Base-by-base conservation (phyloP, 2,888 invertebrate species). In the Drosophila austrosaltans region DNA sequence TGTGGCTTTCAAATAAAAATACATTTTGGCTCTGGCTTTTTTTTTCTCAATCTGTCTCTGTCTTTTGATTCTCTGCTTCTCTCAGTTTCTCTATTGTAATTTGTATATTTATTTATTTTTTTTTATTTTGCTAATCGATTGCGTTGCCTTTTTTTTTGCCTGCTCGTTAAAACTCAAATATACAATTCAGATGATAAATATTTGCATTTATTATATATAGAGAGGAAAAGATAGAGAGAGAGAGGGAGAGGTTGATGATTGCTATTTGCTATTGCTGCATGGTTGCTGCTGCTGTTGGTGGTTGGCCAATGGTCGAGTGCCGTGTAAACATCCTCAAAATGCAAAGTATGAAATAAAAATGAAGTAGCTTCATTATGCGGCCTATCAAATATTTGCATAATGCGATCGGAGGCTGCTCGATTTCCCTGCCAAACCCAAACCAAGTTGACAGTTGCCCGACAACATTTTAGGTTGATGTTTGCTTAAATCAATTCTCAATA, bases 91-190 rank as follows among this genome's bases (percentile, higher is more conserved):
- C n/a, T 25, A 6, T 36, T 36, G 10, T 36, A 36, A 36, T 8
- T 36, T 36, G 7, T 36, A 36, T 36, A 36, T 36, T 8, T 28
- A 28, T 28, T 2, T 36, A 36, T 36, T 8, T 36, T 54, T 6
- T 68, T 53, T 32, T 44, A 40, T 82, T 83, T 79, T 72, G 79
- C 77, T 82, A 83, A 83, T 73, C 72, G 77, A 80, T 80, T 80
- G 68, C 80, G 77, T 77, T 69, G 60, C 53, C 65, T 71, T 71
- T 48, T 44, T 56, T 56, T 32, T 2, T 32, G 54, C 16, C 60
- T 61, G 69, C 66, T 72, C 61, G 75, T 72, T 75, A 56, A 36
- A 36, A 72, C 40, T 67, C 76, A 69, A 76, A 77, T 70, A 75
- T 76, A 63, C 63, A 74, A 67, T 48, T 69, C 68, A 63, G 42